These are phyloP conservation scores for Arrhopalites spinosus DNA, from an alignment of 2,888 invertebrate species.

Conservation along the genomic window DNA sequence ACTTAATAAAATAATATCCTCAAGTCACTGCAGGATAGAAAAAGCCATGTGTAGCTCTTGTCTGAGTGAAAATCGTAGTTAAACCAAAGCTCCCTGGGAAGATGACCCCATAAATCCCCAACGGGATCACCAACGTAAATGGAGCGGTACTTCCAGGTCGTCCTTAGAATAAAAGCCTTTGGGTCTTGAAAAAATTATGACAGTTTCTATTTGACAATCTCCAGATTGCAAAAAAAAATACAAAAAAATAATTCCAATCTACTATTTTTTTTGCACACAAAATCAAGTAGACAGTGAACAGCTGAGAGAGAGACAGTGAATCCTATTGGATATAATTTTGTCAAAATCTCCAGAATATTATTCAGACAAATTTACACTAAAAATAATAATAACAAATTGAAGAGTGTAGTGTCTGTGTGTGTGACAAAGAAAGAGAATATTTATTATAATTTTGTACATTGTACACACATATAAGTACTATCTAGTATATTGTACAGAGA, in stretches of 20 bases:
- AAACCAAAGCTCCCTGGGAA: slow-evolving; percentile 36
- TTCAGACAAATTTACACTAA: no score
- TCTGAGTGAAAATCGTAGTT: slow-evolving; percentile 41
- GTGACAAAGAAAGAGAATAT: no score
- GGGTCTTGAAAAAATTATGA: slow-evolving; percentile 19
- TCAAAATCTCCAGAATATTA: not conserved
- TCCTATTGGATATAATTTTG: not conserved
- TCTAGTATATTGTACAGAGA: no score
- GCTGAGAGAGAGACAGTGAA: not conserved
- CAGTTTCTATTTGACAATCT: slow-evolving; percentile 28
- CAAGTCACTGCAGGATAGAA: slow-evolving; percentile 22
- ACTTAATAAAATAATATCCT: slow-evolving; percentile 12
- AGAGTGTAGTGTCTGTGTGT: no score
- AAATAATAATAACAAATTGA: no score
- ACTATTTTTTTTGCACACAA: not conserved
- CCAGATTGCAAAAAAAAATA: not conserved
- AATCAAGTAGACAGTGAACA: not conserved
- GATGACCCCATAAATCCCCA: slow-evolving; percentile 46
- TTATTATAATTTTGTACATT: no score
- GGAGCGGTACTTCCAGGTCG: slow-evolving; percentile 29
- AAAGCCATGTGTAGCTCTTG: not conserved
- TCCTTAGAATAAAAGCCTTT: slow-evolving; percentile 23
- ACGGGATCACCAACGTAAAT: slow-evolving; percentile 41
- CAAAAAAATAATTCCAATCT: not conserved
- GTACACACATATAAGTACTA: no score